Evolutionary conservation across 37 sponge, comb jelly and placozoan genomes (phyloP), one percentile per base, ranked within the genome.

Genomic region (Cliona cf. orientalis): DNA sequence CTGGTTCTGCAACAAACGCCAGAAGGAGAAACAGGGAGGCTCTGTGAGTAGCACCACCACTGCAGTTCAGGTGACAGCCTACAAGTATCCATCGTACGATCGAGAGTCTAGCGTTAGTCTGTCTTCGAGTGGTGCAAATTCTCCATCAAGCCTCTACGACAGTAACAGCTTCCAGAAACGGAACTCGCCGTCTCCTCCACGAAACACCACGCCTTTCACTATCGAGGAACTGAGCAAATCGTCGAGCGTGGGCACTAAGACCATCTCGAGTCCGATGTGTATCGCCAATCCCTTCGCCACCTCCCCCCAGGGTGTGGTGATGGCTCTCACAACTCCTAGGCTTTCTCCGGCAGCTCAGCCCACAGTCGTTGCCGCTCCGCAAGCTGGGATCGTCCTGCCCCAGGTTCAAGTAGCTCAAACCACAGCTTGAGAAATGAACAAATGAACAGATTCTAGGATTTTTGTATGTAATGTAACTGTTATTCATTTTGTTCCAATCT

Each of bases 1-100:
- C 35, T 95, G 95, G 95, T 95, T 95, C 40, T 95, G 95, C 74
- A 95, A 95, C 89, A 95, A 95, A 60, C 69, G 95, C 1, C 95
- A 95, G 83, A 95, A 95, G 80, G 62, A 72, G 60, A 87, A 88
- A 59, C 80, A 84, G 5, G 9, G n/a, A n/a, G n/a, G n/a, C n/a
- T n/a, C n/a, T n/a, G n/a, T n/a, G n/a, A n/a, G n/a, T n/a, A 33
- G 9, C 32, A 29, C 14, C 3, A 25, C n/a, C 19, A 41, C 28
- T 17, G 11, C 46, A 34, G 46, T 41, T 45, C 22, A 3, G 58
- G 44, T 14, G 33, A 26, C 40, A n/a, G 35, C 42, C 42, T 42
- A 34, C 25, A 36, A 19, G 7, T 49, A 36, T 35, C 23, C 17
- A 1, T 34, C 74, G 7, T 58, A 12, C 61, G 31, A 26, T 0